Conservation (phyloP, 2,797 vertebrate genomes). For the Phalloptychus januarius region DNA sequence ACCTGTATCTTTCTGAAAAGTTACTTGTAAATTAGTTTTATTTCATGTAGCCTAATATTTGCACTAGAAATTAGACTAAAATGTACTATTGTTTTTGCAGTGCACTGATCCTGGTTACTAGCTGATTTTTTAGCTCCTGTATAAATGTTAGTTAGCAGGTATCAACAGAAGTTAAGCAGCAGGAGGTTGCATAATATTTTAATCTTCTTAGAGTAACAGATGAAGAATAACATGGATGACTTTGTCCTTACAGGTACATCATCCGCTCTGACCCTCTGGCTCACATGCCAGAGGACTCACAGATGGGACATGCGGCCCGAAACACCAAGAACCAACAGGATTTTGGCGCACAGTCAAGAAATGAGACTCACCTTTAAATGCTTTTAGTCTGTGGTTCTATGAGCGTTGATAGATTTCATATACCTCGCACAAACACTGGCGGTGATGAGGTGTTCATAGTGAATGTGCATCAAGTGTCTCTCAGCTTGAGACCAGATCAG, state of each 20-base stretch:
- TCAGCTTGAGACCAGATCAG: constrained; percentile 22
- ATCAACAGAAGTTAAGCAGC: background rate
- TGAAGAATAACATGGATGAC: constrained; percentile 1
- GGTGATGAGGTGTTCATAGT: constrained; percentile 21
- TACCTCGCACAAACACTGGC: constrained; percentile 14
- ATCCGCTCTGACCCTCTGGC: constrained; percentile 95
- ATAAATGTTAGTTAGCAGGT: background rate
- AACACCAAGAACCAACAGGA: constrained; percentile 83
- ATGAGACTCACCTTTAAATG: constrained; percentile 91
- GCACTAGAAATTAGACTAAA: too few relatives aligned
- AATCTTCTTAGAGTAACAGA: background rate
- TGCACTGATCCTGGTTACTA: background rate
- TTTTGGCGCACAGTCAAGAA: constrained; percentile 83
- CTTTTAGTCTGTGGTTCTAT: constrained; percentile 25
- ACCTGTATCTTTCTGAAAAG: too few relatives aligned
- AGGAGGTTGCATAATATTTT: background rate
- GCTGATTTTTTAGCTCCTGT: background rate
- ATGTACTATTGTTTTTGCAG: too few relatives aligned
- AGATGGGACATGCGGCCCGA: constrained; percentile 78
- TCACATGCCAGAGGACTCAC: constrained; percentile 88
- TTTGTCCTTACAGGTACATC: constrained; percentile 85
- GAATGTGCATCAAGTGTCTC: constrained; percentile 48
- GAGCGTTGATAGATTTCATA: constrained; percentile 39
- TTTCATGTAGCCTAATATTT: too few relatives aligned
- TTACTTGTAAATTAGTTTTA: too few relatives aligned